Evolutionary conservation across 2,888 invertebrate genomes (phyloP).

Genomic region (Cybosia mesomella): DNA sequence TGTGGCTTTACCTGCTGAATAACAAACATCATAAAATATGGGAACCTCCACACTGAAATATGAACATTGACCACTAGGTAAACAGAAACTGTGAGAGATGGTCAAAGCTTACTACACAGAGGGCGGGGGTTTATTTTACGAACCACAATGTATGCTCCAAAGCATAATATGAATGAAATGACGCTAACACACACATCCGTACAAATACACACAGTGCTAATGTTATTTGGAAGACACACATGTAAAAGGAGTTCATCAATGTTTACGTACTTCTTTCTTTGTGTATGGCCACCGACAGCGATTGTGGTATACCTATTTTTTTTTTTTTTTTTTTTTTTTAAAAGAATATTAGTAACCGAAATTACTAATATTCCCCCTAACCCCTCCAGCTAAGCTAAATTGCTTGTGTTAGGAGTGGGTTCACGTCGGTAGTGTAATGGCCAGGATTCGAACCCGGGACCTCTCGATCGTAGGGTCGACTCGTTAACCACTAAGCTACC

Average conservation of each 20-base stretch:
- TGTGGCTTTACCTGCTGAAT: background rate
- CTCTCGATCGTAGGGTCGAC: too few relatives aligned
- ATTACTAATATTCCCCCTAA: too few relatives aligned
- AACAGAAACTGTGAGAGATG: constrained; percentile 26
- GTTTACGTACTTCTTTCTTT: constrained; percentile 12
- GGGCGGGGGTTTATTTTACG: background rate
- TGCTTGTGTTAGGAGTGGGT: too few relatives aligned
- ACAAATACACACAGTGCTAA: constrained; percentile 13
- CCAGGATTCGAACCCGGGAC: too few relatives aligned
- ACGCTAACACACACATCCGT: constrained; percentile 15
- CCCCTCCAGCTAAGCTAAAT: too few relatives aligned
- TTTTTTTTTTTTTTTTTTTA: too few relatives aligned
- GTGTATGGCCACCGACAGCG: background rate
- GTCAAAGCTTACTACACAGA: background rate
- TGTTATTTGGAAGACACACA: constrained; percentile 20
- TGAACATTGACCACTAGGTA: constrained; percentile 37
- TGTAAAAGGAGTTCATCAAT: constrained; percentile 10
- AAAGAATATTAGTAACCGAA: too few relatives aligned
- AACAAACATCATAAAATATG: background rate
- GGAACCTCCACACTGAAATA: constrained; percentile 25
- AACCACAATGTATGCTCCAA: constrained; percentile 10
- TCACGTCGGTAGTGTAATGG: too few relatives aligned
- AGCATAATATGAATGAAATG: constrained; percentile 25
- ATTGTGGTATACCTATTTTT: background rate
- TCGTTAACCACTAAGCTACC: too few relatives aligned